These are phyloP conservation scores for Sebastes minor DNA, from an alignment of 2,797 vertebrate genomes.

Conservation along the genomic window DNA sequence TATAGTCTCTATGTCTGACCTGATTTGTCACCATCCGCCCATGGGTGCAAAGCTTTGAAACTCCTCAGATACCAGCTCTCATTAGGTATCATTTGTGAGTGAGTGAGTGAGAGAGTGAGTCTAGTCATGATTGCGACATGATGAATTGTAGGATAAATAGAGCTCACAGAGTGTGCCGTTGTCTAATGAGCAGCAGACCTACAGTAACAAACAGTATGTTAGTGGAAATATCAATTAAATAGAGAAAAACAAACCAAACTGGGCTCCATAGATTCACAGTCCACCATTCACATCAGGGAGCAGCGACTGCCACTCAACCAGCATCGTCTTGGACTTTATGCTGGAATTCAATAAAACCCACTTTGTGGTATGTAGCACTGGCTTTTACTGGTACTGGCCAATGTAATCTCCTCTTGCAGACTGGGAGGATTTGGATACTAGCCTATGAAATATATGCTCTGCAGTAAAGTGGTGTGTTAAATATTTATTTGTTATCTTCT, in stretches of 20 bases:
- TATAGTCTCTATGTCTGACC: neutral
- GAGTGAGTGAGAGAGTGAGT: neutral
- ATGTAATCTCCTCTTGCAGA: constrained; percentile 30
- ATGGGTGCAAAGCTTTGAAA: neutral
- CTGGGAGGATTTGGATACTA: constrained; percentile 1
- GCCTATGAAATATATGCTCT: neutral
- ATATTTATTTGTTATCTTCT: neutral
- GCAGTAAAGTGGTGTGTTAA: neutral
- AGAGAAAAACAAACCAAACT: neutral
- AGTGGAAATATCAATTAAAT: neutral
- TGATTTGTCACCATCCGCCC: neutral
- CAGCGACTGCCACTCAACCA: constrained; percentile 6
- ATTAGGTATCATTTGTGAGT: neutral
- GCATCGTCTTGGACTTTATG: constrained; percentile 2
- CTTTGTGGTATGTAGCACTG: constrained; percentile 40
- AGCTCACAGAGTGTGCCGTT: neutral
- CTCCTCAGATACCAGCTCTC: neutral
- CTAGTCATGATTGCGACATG: neutral
- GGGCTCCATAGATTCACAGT: constrained; percentile 4
- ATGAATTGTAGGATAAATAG: neutral
- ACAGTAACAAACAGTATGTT: neutral
- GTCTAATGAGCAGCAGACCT: neutral
- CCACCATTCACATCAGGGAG: neutral
- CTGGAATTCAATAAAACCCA: constrained; percentile 33
- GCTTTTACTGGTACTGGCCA: constrained; percentile 24